Percentiles rank a stretch among this genome's conserved stretches.
Evolutionary conservation across 2,888 invertebrate genomes (phyloP).

Genomic region (Kryphioiulus occultus): DNA sequence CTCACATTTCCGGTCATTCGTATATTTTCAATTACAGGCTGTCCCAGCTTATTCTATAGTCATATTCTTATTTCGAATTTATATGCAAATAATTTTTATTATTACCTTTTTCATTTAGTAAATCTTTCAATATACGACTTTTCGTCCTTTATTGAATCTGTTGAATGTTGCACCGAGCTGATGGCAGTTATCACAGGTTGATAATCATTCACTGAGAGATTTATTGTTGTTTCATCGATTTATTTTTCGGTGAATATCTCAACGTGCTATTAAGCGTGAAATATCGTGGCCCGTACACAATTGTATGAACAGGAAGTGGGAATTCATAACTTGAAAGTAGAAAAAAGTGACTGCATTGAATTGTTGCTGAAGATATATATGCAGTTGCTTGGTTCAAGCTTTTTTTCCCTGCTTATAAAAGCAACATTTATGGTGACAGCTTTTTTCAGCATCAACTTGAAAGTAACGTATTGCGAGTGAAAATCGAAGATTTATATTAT

Average conservation of each 20-base stretch:
- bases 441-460: background rate
- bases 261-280: background rate
- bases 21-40: too few species aligned
- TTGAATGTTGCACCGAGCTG: too few species aligned
- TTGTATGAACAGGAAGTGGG: background rate
- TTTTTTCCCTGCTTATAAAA: background rate
- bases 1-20: too few species aligned
- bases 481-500: constrained; percentile 29
- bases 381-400: background rate
- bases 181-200: background rate
- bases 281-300: background rate
- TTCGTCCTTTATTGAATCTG: too few species aligned
- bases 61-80: too few species aligned
- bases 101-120: too few species aligned
- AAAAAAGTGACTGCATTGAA: background rate
- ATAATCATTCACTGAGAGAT: background rate
- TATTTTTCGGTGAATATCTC: constrained; percentile 25
- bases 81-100: too few species aligned
- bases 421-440: constrained; percentile 39
- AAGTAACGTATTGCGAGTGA: background rate
- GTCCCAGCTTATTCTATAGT: too few species aligned
- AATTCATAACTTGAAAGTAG: background rate
- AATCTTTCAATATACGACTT: too few species aligned
- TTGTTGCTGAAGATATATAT: background rate
- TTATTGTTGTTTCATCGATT: constrained; percentile 10